Percentiles rank a stretch among this genome's conserved stretches.
Evolutionary conservation across 2,888 invertebrate genomes (phyloP).

Genomic region (Acanthosepion esculentum): DNA sequence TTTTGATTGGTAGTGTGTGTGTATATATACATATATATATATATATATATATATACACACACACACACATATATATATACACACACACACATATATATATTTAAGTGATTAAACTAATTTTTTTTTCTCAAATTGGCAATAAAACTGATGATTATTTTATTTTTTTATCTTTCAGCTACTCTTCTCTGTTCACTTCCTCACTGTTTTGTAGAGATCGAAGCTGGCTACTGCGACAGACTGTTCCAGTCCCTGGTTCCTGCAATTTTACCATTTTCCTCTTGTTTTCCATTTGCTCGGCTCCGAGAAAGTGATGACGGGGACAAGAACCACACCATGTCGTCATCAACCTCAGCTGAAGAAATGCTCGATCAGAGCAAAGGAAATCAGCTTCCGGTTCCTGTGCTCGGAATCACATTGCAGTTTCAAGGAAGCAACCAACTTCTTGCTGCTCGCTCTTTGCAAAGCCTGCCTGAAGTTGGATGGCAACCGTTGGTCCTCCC

Average conservation of each 20-base stretch:
- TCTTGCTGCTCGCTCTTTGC: conserved; percentile 49
- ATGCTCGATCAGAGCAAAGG: conserved; percentile 37
- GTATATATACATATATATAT: too few relatives aligned
- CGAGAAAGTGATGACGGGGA: conserved; percentile 49
- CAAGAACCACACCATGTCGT: conserved; percentile 47
- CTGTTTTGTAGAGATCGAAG: conserved; percentile 50
- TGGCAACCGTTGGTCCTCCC: conserved; percentile 50
- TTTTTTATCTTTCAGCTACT: conserved; percentile 49
- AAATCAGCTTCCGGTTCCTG: conserved; percentile 48
- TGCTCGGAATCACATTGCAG: conserved; percentile 49
- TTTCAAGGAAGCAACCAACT: conserved; percentile 50
- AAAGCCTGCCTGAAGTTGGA: conserved; percentile 47
- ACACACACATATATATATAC: too few relatives aligned
- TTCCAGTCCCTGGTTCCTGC: conserved; percentile 49
- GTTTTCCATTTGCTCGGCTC: conserved; percentile 48
- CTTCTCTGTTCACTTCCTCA: conserved; percentile 50
- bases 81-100: too few relatives aligned
- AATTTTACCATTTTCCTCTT: conserved; percentile 49
- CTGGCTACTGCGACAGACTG: conserved; percentile 48
- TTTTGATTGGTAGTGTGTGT: too few relatives aligned
- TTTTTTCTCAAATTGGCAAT: background rate
- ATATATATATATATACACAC: too few relatives aligned
- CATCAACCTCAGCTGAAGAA: conserved; percentile 45
- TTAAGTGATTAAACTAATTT: too few relatives aligned
- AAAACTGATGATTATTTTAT: background rate